Conservation (phyloP, 2,797 vertebrate species). For the Heliangelus exortis region DNA sequence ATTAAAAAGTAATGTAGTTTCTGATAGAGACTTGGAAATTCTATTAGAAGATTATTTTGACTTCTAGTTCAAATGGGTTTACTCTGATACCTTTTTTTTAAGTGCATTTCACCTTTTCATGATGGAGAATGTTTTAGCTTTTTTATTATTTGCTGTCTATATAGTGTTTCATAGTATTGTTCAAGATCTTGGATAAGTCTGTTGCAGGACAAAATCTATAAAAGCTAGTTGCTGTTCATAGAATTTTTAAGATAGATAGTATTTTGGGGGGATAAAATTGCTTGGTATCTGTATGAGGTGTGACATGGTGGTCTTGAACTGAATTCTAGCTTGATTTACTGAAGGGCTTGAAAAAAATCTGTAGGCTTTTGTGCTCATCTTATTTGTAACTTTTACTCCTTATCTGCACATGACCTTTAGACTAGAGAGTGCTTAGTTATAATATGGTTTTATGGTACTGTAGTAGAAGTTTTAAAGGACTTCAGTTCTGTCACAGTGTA, state of each 20-base stretch:
- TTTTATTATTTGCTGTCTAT: neutral
- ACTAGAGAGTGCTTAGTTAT: neutral
- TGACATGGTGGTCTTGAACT: neutral
- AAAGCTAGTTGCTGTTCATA: neutral
- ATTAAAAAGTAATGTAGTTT: neutral
- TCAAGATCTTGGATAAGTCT: neutral
- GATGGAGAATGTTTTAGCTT: neutral
- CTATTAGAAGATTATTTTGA: neutral
- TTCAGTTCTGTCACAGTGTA: neutral
- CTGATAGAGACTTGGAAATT: neutral
- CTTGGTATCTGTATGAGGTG: neutral
- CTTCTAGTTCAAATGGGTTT: neutral
- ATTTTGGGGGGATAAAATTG: neutral
- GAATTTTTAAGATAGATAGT: neutral
- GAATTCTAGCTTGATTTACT: neutral
- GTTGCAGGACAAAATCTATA: neutral
- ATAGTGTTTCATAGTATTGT: neutral
- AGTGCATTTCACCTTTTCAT: neutral
- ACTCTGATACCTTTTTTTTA: neutral
- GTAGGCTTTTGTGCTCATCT: neutral
- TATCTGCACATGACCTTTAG: neutral
- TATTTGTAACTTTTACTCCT: slow-evolving; percentile 16
- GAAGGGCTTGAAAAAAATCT: neutral
- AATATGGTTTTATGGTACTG: neutral
- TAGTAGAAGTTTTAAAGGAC: neutral